phyloP scores from a whole-genome alignment of 2,113 vertebrate genomes.

The Dipodomys merriami region DNA sequence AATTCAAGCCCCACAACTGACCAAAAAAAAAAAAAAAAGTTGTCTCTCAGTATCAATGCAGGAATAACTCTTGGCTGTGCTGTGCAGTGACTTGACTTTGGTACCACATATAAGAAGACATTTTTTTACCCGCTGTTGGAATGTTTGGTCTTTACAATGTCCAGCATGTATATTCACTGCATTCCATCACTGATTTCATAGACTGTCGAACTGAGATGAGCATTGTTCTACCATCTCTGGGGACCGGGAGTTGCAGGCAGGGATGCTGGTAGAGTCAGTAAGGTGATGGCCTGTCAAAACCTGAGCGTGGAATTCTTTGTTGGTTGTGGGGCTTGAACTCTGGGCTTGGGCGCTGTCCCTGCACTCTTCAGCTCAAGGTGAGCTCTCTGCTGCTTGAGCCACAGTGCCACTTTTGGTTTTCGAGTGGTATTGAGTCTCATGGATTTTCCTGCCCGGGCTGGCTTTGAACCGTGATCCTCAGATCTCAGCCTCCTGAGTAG shows the following conservation, averaged over 20 bases:
- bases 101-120: not conserved
- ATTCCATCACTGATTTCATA: slow-evolving; percentile 13
- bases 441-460: no score
- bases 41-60: slow-evolving; percentile 5
- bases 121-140: slow-evolving; percentile 7
- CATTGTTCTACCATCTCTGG: not conserved
- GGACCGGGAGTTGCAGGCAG: not conserved
- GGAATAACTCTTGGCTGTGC: slow-evolving; percentile 16
- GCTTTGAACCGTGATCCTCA: no score
- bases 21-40: no score
- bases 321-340: no score
- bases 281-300: slow-evolving; percentile 56
- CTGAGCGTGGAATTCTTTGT: slow-evolving; percentile 47
- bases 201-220: slow-evolving; percentile 34
- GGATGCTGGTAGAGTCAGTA: slow-evolving; percentile 28
- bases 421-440: no score
- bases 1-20: no score
- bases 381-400: no score
- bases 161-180: not conserved
- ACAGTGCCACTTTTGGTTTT: no score
- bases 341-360: no score
- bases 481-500: no score
- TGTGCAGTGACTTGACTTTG: slow-evolving; percentile 14
- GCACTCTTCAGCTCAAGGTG: no score
- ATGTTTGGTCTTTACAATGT: slow-evolving; percentile 29